Evolutionary conservation across 1,140 invertebrate genomes (phyloP).

Genomic region (Colletes latitarsis): DNA sequence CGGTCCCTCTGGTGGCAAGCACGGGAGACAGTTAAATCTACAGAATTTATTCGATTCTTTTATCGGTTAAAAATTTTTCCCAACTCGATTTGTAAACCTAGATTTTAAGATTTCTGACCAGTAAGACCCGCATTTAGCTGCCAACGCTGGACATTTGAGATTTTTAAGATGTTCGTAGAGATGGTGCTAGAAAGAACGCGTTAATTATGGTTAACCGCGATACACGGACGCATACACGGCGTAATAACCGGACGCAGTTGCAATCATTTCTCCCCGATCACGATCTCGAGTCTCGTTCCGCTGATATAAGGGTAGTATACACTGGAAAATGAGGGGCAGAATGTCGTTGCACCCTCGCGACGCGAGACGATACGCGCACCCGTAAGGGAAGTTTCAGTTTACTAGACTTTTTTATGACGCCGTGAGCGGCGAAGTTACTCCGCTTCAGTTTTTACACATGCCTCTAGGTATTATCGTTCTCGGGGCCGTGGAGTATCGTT

Average conservation of each 20-base stretch:
- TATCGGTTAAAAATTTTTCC: too few species aligned
- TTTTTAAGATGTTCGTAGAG: not conserved
- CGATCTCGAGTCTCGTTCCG: constrained; percentile 25
- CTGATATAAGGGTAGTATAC: constrained; percentile 23
- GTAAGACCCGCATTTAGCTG: too few species aligned
- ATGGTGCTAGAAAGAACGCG: constrained; percentile 47
- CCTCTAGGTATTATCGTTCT: not conserved
- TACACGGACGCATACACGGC: constrained; percentile 10
- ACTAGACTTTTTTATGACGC: constrained; percentile 28
- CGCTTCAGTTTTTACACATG: constrained; percentile 1
- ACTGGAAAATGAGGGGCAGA: constrained; percentile 27
- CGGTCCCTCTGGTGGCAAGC: too few species aligned
- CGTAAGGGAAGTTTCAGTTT: constrained; percentile 25
- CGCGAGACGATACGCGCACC: constrained; percentile 1
- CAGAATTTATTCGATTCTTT: too few species aligned
- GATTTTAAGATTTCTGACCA: too few species aligned
- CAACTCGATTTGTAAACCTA: too few species aligned
- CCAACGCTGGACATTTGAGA: too few species aligned
- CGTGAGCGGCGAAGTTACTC: constrained; percentile 1
- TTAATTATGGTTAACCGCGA: constrained; percentile 49
- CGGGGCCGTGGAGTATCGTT: not conserved
- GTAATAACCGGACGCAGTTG: constrained; percentile 40
- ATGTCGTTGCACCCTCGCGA: constrained; percentile 18
- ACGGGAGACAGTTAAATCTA: too few species aligned
- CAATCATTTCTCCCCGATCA: constrained; percentile 11